These are phyloP conservation scores for Mya arenaria DNA, from an alignment of 1,140 invertebrate genomes.

Conservation along the genomic window DNA sequence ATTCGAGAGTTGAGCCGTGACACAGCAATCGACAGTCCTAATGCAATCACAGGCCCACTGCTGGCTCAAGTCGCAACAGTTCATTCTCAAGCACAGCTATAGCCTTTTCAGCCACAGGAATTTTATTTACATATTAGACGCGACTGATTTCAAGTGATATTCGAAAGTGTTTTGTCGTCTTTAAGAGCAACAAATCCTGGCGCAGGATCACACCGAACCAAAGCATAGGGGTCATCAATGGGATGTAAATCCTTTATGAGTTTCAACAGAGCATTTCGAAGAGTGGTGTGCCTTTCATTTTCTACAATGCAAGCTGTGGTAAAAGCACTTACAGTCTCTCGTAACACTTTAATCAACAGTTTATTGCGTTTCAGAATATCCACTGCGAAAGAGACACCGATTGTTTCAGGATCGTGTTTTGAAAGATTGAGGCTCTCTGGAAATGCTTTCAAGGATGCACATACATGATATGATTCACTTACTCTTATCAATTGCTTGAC, in stretches of 20 bases:
- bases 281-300: slow-evolving; percentile 17
- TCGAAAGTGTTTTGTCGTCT: neutral
- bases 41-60: neutral
- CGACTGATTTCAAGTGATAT: slow-evolving; percentile 37
- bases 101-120: slow-evolving; percentile 49
- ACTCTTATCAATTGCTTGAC: slow-evolving; percentile 19
- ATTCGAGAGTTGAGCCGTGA: slow-evolving; percentile 22
- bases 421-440: slow-evolving; percentile 1
- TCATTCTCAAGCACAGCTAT: slow-evolving; percentile 48
- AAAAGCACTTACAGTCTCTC: slow-evolving; percentile 50
- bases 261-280: neutral
- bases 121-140: slow-evolving; percentile 53
- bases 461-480: slow-evolving; percentile 41
- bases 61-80: slow-evolving; percentile 22
- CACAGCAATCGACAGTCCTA: neutral
- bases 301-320: slow-evolving; percentile 33
- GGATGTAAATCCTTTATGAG: slow-evolving; percentile 32
- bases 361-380: slow-evolving; percentile 50
- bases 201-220: slow-evolving; percentile 24
- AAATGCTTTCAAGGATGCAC: slow-evolving; percentile 45
- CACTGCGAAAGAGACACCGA: slow-evolving; percentile 45
- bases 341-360: slow-evolving; percentile 50
- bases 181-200: slow-evolving; percentile 22
- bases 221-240: slow-evolving; percentile 35
- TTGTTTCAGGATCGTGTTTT: neutral